These are phyloP conservation scores for Dichetophora obliterata DNA, from an alignment of 2,888 invertebrate species.

Conservation along the genomic window DNA sequence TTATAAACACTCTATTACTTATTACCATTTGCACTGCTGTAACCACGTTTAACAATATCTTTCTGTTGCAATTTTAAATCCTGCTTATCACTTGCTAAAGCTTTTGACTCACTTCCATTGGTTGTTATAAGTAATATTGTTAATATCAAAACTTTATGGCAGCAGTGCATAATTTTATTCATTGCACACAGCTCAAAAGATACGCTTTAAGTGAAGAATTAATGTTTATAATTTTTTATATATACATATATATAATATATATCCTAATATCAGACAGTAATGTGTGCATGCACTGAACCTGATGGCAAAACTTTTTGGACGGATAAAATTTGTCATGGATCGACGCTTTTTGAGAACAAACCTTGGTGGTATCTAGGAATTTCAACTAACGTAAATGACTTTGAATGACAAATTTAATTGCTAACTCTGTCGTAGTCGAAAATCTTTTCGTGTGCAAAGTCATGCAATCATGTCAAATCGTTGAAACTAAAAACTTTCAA, in stretches of 20 bases:
- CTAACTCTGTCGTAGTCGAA: no score
- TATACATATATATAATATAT: no score
- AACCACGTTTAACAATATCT: constrained; percentile 39
- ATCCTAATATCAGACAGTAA: neutral
- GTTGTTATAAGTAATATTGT: neutral
- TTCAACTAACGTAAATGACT: neutral
- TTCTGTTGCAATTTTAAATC: neutral
- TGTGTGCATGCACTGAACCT: neutral
- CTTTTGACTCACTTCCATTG: neutral
- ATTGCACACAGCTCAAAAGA: neutral
- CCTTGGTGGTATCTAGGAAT: neutral
- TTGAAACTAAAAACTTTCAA: no score
- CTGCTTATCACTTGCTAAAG: neutral
- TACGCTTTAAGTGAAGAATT: neutral
- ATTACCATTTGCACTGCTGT: constrained; percentile 47
- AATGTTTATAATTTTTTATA: constrained; percentile 8
- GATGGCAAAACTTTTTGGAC: constrained; percentile 40
- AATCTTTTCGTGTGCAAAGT: neutral
- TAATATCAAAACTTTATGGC: neutral
- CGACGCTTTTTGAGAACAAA: constrained; percentile 54
- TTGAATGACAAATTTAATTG: neutral
- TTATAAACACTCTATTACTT: neutral
- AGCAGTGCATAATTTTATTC: neutral
- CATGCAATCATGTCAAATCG: no score
- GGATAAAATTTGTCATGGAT: constrained; percentile 55